Conservation (phyloP, 2,797 vertebrate species). For the Peromyscus eremicus region DNA sequence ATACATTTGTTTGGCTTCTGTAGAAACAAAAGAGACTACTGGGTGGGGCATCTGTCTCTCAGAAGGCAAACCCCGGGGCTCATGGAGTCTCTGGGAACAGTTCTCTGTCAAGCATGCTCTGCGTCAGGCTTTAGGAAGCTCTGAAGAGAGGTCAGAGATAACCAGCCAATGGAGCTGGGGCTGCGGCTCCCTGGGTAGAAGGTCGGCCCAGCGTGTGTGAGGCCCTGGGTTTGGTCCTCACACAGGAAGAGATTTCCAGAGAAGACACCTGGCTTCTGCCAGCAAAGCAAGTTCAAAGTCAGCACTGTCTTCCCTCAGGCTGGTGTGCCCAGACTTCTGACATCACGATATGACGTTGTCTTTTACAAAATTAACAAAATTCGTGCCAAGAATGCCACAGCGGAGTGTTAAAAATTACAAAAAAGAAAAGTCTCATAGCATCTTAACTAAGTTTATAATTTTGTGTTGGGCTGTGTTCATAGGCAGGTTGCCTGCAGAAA, state of each 20-base stretch:
- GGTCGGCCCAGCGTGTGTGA: background rate
- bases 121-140: background rate
- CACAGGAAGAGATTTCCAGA: background rate
- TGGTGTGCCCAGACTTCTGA: background rate
- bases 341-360: background rate
- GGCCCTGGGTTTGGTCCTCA: background rate
- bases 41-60: background rate
- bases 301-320: background rate
- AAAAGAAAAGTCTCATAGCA: background rate
- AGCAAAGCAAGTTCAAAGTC: background rate
- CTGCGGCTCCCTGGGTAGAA: background rate
- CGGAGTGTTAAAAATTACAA: background rate
- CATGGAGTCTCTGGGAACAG: background rate
- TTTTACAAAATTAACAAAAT: background rate
- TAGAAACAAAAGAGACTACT: background rate
- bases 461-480: background rate
- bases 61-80: background rate
- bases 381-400: background rate
- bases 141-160: slow-evolving; percentile 23
- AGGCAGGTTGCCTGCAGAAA: background rate
- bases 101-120: background rate
- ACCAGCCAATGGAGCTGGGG: slow-evolving; percentile 26
- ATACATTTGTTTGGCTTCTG: background rate
- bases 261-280: background rate
- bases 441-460: background rate